phyloP scores from a whole-genome alignment of 2,113 vertebrate genomes.

The Hipposideros armiger region DNA sequence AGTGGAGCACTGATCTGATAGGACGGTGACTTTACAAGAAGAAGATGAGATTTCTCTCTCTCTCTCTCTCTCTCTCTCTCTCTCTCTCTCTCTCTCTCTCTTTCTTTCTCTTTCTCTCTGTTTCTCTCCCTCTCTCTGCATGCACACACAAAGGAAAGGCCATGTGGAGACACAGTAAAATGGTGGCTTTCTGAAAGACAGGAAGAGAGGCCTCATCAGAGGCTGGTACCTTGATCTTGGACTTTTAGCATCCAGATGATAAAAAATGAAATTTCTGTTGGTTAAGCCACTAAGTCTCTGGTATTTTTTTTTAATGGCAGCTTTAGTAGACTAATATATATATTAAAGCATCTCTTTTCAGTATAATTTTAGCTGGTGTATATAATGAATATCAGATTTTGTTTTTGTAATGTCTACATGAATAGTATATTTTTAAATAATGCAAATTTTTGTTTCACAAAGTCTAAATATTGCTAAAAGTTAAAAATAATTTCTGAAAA shows the following conservation, averaged over 20 bases:
- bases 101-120: too few relatives aligned
- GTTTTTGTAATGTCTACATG: neutral
- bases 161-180: neutral
- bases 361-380: neutral
- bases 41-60: neutral
- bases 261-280: neutral
- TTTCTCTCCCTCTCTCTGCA: neutral
- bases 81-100: neutral
- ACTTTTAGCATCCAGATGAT: neutral
- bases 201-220: neutral
- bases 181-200: neutral
- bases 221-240: neutral
- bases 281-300: neutral
- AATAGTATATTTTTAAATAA: neutral
- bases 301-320: neutral
- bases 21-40: neutral
- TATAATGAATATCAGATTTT: conserved; percentile 27
- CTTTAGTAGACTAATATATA: neutral
- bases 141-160: neutral
- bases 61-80: neutral
- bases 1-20: neutral
- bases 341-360: neutral
- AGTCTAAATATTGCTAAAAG: conserved; percentile 23
- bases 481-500: neutral
- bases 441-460: neutral